Conservation (phyloP, 2,888 invertebrate genomes). For the Ornithoptera alexandrae region DNA sequence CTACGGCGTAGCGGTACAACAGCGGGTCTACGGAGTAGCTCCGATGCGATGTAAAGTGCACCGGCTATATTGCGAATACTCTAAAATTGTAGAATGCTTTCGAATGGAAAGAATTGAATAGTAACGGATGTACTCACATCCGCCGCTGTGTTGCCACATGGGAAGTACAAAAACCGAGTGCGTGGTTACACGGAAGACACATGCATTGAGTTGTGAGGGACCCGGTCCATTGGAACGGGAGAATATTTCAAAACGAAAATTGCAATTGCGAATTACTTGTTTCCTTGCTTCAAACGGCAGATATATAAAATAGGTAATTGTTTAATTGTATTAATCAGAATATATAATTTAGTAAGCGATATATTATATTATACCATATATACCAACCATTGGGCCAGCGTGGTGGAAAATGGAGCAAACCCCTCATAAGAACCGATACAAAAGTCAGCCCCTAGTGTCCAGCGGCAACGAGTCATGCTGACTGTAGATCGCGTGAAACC, state of each 20-base stretch:
- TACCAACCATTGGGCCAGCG: too few species aligned
- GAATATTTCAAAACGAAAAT: conserved; percentile 10
- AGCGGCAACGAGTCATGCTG: too few species aligned
- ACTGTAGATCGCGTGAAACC: too few species aligned
- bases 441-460: too few species aligned
- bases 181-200: conserved; percentile 23
- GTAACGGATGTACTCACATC: conserved; percentile 9
- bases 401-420: too few species aligned
- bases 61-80: neutral
- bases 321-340: too few species aligned
- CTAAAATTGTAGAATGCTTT: conserved; percentile 11
- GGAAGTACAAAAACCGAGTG: conserved; percentile 26
- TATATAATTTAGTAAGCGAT: too few species aligned
- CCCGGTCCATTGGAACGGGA: conserved; percentile 7
- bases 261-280: neutral
- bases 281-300: neutral
- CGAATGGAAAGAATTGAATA: conserved; percentile 17
- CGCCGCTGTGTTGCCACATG: conserved; percentile 12
- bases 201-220: conserved; percentile 14
- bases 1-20: conserved; percentile 3
- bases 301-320: too few species aligned
- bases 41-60: conserved; percentile 7
- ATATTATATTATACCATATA: too few species aligned
- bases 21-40: conserved; percentile 2
- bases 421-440: too few species aligned